A percentile compares a stretch with the other conserved stretches of the same genome.
Evolutionary conservation across 2,797 vertebrate species (phyloP).

Genomic region (Toxotes lorentzi): DNA sequence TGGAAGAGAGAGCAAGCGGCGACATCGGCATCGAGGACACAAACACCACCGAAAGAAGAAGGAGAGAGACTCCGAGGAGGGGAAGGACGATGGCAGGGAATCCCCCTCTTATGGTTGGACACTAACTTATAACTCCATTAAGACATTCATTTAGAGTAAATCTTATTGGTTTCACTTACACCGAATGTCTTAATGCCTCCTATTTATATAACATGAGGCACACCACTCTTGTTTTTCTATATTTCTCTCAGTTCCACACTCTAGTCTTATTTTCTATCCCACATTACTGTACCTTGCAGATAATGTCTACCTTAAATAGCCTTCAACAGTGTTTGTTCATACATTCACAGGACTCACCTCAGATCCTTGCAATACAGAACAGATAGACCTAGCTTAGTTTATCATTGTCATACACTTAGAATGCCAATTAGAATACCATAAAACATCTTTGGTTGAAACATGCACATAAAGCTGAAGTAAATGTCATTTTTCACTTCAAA

Average conservation of each 20-base stretch:
- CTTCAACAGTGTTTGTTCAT: conserved; percentile 22
- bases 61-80: conserved; percentile 90
- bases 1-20: conserved; percentile 90
- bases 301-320: conserved; percentile 17
- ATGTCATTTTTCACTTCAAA: background rate
- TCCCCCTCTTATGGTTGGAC: conserved; percentile 92
- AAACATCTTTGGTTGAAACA: background rate
- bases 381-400: background rate
- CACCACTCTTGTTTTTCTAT: background rate
- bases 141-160: too few species aligned
- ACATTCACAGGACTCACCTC: background rate
- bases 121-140: background rate
- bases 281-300: background rate
- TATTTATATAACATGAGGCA: background rate
- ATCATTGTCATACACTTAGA: too few species aligned
- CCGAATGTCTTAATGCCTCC: background rate
- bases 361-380: conserved; percentile 4
- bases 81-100: conserved; percentile 92
- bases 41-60: conserved; percentile 90
- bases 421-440: too few species aligned
- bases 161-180: too few species aligned
- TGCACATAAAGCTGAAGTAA: background rate
- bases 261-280: background rate
- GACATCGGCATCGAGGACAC: conserved; percentile 93
- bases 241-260: background rate